Percentiles rank a stretch among this genome's conserved stretches.
Evolutionary conservation across 2,888 invertebrate species (phyloP).

Genomic region (Argyresthia albistria): DNA sequence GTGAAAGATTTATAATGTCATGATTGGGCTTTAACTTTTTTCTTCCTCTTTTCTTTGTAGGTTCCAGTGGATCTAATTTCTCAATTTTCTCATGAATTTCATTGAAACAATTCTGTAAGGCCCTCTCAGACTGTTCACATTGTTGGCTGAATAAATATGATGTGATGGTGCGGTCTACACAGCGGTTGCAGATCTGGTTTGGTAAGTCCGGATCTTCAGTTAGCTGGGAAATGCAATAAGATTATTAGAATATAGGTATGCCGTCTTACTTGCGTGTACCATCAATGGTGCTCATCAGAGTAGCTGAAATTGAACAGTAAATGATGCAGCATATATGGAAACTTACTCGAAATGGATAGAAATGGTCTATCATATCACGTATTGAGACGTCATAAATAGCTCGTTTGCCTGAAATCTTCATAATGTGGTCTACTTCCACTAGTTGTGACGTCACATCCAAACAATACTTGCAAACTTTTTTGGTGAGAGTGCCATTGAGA

Average conservation of each 20-base stretch:
- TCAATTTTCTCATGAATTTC: constrained; percentile 49
- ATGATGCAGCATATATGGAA: not conserved
- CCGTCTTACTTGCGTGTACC: too few relatives aligned
- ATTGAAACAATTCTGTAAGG: constrained; percentile 47
- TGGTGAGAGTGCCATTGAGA: constrained; percentile 36
- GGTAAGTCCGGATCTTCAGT: constrained; percentile 39
- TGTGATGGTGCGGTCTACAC: constrained; percentile 36
- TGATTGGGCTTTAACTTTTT: constrained; percentile 43
- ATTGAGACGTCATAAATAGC: constrained; percentile 43
- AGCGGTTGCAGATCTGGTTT: constrained; percentile 45
- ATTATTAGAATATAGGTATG: not conserved
- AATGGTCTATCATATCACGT: constrained; percentile 46
- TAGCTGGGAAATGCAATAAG: constrained; percentile 31
- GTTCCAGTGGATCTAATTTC: constrained; percentile 47
- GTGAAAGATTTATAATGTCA: constrained; percentile 33
- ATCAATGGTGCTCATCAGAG: too few relatives aligned
- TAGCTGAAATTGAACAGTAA: not conserved
- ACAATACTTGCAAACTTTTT: constrained; percentile 51
- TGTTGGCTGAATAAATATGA: constrained; percentile 54
- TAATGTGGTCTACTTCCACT: constrained; percentile 41
- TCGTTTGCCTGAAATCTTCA: constrained; percentile 38
- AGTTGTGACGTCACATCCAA: constrained; percentile 30
- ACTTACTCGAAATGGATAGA: constrained; percentile 37
- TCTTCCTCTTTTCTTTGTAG: constrained; percentile 37
- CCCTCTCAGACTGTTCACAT: constrained; percentile 46